phyloP scores from a whole-genome alignment of 1,140 invertebrate species.

The Parasteatoda tepidariorum region DNA sequence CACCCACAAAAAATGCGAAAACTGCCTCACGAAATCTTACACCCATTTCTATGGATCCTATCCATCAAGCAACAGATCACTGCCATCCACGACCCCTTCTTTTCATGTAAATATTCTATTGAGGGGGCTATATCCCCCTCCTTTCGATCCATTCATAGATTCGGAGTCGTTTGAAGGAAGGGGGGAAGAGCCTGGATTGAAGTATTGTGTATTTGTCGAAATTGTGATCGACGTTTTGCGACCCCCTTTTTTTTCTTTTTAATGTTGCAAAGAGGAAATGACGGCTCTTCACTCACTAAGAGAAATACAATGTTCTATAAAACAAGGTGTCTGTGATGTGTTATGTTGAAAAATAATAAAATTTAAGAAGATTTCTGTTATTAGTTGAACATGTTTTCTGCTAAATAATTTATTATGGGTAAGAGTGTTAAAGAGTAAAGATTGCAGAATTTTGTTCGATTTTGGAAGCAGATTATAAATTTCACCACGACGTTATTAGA shows the following conservation, averaged over 20 bases:
- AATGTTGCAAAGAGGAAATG: not conserved
- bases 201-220: slow-evolving; percentile 56
- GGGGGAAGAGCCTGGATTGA: slow-evolving; percentile 6
- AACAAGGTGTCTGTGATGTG: too few relatives aligned
- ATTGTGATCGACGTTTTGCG: slow-evolving; percentile 50
- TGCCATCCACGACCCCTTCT: not conserved
- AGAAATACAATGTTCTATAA: too few relatives aligned
- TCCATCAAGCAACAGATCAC: slow-evolving; percentile 21
- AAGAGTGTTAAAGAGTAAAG: too few relatives aligned
- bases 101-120: slow-evolving; percentile 36
- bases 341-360: too few relatives aligned
- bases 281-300: not conserved
- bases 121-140: not conserved
- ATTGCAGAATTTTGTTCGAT: too few relatives aligned
- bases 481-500: too few relatives aligned
- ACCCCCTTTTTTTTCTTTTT: not conserved
- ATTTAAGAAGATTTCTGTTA: too few relatives aligned
- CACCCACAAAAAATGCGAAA: slow-evolving; percentile 1
- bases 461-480: too few relatives aligned
- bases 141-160: slow-evolving; percentile 22
- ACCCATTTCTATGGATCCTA: slow-evolving; percentile 23
- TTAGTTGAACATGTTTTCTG: too few relatives aligned
- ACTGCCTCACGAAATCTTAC: slow-evolving; percentile 27
- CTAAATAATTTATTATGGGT: too few relatives aligned
- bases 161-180: not conserved